Conservation (phyloP, 2,797 vertebrate genomes). For the Buphagus erythrorhynchus region DNA sequence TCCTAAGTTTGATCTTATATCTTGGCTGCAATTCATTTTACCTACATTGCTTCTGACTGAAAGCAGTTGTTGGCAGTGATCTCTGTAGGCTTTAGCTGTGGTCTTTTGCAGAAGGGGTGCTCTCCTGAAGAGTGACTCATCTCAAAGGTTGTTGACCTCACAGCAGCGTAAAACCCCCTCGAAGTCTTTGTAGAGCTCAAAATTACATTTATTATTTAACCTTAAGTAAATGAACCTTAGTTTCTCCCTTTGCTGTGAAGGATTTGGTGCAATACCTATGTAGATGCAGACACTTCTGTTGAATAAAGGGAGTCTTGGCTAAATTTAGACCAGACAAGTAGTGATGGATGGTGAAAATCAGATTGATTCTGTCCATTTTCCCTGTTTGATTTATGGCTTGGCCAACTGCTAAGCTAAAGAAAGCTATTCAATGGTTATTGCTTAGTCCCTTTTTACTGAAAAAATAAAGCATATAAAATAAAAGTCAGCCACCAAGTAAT, state of each 20-base stretch:
- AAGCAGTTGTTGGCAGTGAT: neutral
- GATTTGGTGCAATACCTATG: neutral
- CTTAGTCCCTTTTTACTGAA: neutral
- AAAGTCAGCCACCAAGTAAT: conserved; percentile 1
- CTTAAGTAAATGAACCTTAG: neutral
- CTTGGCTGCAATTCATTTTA: neutral
- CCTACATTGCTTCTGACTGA: neutral
- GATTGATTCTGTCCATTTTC: neutral
- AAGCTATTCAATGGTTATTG: neutral
- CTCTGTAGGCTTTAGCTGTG: neutral
- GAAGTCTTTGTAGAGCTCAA: neutral
- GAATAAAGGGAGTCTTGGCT: neutral
- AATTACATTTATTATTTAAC: conserved; percentile 13
- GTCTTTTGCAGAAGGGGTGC: neutral
- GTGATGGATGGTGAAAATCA: neutral
- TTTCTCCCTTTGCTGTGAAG: neutral
- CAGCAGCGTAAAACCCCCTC: neutral
- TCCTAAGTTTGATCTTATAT: neutral
- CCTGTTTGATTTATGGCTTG: neutral
- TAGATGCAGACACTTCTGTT: neutral
- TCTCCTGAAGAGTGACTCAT: neutral
- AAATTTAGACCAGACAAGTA: neutral
- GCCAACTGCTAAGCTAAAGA: neutral
- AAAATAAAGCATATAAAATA: neutral
- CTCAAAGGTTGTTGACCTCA: neutral